A percentile compares a stretch with the other conserved stretches of the same genome.
phyloP scores from a whole-genome alignment of 2,888 invertebrate species.

The Ochropleura plecta region DNA sequence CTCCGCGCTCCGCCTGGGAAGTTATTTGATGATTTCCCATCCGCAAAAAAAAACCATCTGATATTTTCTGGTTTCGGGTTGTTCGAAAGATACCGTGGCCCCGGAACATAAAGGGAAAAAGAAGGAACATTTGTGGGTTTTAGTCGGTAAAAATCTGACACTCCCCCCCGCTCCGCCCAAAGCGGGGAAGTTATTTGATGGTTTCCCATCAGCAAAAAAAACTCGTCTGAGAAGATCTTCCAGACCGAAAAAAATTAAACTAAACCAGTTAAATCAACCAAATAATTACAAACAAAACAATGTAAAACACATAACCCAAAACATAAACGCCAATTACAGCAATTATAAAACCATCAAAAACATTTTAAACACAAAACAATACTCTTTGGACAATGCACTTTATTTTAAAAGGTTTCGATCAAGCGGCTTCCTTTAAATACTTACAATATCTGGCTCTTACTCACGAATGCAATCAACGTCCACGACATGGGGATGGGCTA shows the following conservation, averaged over 20 bases:
- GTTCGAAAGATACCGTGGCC: too few species aligned
- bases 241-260: background rate
- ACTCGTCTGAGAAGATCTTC: background rate
- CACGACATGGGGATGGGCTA: conserved; percentile 72
- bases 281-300: background rate
- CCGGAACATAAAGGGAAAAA: too few species aligned
- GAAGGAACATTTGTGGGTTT: too few species aligned
- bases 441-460: conserved; percentile 81
- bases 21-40: too few species aligned
- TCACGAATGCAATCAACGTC: conserved; percentile 86
- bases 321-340: conserved; percentile 16
- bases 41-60: too few species aligned
- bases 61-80: too few species aligned
- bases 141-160: too few species aligned
- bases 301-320: background rate
- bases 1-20: too few species aligned
- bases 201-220: too few species aligned
- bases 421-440: conserved; percentile 80
- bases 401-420: conserved; percentile 81
- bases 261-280: background rate
- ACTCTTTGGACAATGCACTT: conserved; percentile 52
- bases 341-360: conserved; percentile 31
- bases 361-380: conserved; percentile 58
- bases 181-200: too few species aligned
- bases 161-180: too few species aligned